Base-by-base conservation (phyloP, 1,140 invertebrate genomes). In the Brachionus calyciflorus region DNA sequence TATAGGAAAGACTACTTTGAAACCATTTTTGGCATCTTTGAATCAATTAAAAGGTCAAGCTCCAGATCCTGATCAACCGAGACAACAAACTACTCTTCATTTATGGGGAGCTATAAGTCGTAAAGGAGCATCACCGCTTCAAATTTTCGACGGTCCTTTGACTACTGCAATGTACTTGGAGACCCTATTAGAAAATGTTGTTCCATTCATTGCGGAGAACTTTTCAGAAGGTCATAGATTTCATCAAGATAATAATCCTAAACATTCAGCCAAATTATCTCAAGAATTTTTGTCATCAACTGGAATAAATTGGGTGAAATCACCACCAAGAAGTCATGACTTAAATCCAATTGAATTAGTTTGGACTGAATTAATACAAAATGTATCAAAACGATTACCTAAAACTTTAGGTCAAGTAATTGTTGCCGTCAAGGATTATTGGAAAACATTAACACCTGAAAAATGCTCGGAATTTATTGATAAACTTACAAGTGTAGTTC, bases 391-490 rank as follows among this genome's bases (percentile, higher is more conserved):
- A 40, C 44, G 69, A 12, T 37, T 73, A n/a, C 69, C 69, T 6
- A 73, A 73, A 41, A 73, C 69, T 37, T 21, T 73, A 19, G 69
- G 69, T 10, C 69, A 73, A 46, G 69, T 73, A 0, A 73, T 73
- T 14, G 69, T 73, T 1, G 69, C 69, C 21, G 69, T 73, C 24
- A 73, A 73, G 30, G 69, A 73, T 19, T 73, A 73, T 24, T 73
- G 69, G 69, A 49, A 55, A 24, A 73, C 69, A 0, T 17, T 73
- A 1, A 73, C 69, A 3, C 69, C 69, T n/a, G 69, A 73, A 40
- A 73, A 73, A 17, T 73, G 69, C n/a, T 73, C 44, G 12, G 69
- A 73, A 14, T 73, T 73, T 28, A 73, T 73, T 33, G 69, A 73
- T 24, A 73, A 73, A 17, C 14, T 73, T 6, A 9, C 5, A 9